phyloP scores from a whole-genome alignment of 2,888 invertebrate genomes.

The Platycheirus rosarum region DNA sequence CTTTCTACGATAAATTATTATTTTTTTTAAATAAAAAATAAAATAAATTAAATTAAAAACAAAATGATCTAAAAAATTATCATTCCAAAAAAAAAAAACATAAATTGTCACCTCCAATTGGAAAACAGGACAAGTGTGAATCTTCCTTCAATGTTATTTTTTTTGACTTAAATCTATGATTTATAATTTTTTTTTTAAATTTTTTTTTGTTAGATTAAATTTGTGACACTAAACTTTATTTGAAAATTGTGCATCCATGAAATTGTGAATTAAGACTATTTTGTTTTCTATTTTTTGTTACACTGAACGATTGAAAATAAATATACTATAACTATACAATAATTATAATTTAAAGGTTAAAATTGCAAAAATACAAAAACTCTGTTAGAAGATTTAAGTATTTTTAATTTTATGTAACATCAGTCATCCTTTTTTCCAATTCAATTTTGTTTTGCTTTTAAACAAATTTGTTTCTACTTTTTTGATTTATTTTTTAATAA shows the following conservation, averaged over 20 bases:
- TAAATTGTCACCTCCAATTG: conserved; percentile 49
- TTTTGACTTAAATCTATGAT: conserved; percentile 25
- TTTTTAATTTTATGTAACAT: conserved; percentile 51
- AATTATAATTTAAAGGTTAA: conserved; percentile 31
- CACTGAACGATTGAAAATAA: conserved; percentile 6
- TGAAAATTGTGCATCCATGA: conserved; percentile 16
- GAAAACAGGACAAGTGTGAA: conserved; percentile 75
- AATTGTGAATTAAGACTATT: conserved; percentile 22
- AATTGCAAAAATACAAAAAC: conserved; percentile 62
- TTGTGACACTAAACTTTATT: conserved; percentile 59
- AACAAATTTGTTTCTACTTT: conserved; percentile 19
- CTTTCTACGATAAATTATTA: too few relatives aligned
- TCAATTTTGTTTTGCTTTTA: conserved; percentile 13
- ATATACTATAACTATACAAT: conserved; percentile 61
- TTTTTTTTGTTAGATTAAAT: conserved; percentile 12
- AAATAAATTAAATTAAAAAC: conserved; percentile 64
- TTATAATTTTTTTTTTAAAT: conserved; percentile 6
- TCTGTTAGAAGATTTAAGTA: conserved; percentile 44
- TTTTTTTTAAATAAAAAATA: too few relatives aligned
- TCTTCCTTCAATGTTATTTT: conserved; percentile 10
- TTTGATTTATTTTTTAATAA: conserved; percentile 18
- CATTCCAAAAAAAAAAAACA: conserved; percentile 33
- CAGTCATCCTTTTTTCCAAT: conserved; percentile 71
- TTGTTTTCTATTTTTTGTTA: conserved; percentile 22
- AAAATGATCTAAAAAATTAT: conserved; percentile 52